Evolutionary conservation across 2,797 vertebrate species (phyloP), one percentile per base, ranked within the genome.

Genomic region (Valencia hispanica): DNA sequence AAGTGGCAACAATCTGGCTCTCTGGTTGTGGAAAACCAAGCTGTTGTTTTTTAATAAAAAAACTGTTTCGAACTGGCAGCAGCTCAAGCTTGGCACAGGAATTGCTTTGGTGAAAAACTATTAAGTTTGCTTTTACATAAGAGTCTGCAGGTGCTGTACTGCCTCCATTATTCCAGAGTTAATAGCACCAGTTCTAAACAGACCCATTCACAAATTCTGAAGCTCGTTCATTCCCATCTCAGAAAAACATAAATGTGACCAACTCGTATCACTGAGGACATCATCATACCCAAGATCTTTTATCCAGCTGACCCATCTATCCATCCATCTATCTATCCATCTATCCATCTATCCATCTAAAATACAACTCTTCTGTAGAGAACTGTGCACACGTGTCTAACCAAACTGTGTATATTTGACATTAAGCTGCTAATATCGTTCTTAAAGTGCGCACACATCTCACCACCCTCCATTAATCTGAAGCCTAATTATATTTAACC

Each of bases 401-500:
- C 39, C 0, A 72, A 81, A 77, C 47, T 55, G 30, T 39, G 47
- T 36, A 15, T 0, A 10, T 73, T 20, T 65, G 55, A 79, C 25
- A 82, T 72, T 10, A 79, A 81, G 85, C 61, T 72, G 70, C 59
- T 50, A 84, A 55, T 70, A 72, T 45, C 78, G 78, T n/a, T 72
- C 25, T 22, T 36, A 72, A 22, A 63, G 5, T 5, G 25, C 32
- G 55, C 75, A 53, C 63, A 15, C 75, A 50, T 70, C 25, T 82
- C 51, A 78, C 80, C 82, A 86, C 77, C 85, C 85, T 63, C 74
- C 89, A 94, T 93, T 94, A 92, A 87, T 83, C 59, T 79, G 73
- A 82, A 82, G 84, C 63, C 84, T 93, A 89, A 94, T 94, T 93
- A 90, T 71, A 86, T 86, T 74, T 91, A 90, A 90, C 91, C 89